Conservation (phyloP, 2,797 vertebrate species). For the Rhinella marina region DNA sequence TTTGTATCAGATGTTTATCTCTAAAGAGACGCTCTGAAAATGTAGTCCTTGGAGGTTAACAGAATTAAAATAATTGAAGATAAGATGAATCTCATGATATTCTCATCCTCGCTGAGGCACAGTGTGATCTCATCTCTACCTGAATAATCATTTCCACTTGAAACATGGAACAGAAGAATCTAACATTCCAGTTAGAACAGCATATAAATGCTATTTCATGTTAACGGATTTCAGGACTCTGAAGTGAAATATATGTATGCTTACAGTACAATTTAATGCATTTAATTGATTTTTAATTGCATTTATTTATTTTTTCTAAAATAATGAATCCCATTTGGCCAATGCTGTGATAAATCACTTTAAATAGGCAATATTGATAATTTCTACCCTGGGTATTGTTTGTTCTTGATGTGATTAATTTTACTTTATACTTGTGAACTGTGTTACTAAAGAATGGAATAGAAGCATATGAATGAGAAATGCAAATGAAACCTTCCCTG, state of each 20-base stretch:
- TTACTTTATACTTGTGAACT: constrained; percentile 2
- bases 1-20: constrained; percentile 21
- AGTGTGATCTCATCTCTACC: constrained; percentile 4
- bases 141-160: constrained; percentile 11
- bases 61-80: constrained; percentile 9
- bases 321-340: not conserved
- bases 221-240: not conserved
- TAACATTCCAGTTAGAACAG: not conserved
- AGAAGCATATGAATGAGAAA: not conserved
- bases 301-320: not conserved
- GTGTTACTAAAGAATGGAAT: constrained; percentile 9
- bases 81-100: constrained; percentile 22
- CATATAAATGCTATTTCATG: too few species aligned
- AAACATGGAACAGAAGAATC: not conserved
- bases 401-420: constrained; percentile 22
- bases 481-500: not conserved
- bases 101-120: not conserved
- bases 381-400: constrained; percentile 9
- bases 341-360: constrained; percentile 6
- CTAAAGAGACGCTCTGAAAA: not conserved
- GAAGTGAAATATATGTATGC: not conserved
- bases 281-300: constrained; percentile 14
- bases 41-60: not conserved
- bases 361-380: constrained; percentile 22
- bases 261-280: not conserved